Evolutionary conservation across 2,797 vertebrate genomes (phyloP), one percentile per base, ranked within the genome.

Genomic region (Anableps anableps): DNA sequence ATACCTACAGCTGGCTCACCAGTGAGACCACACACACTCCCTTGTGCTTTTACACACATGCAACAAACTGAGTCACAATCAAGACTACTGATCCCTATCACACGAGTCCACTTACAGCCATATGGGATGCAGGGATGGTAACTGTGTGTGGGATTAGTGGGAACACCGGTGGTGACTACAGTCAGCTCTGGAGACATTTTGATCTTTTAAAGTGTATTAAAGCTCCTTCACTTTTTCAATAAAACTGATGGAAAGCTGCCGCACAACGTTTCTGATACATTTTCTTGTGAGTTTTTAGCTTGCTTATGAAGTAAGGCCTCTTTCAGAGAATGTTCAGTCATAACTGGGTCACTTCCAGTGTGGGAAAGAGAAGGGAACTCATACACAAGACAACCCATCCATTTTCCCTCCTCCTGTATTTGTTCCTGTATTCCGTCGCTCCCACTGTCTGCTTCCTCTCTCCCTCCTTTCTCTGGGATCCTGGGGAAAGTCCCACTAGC

Each of bases 361-460:
- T 95, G 94, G 94, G 94, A 95, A 94, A 92, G 75, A 90, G 87
- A 90, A 93, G 85, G 5, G 29, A 86, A 75, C 75, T 83, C 82
- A 75, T 83, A 83, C 83, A 88, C 88, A 90, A 90, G 86, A 86
- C 88, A 94, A 92, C 86, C 87, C 88, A 87, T 94, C 91, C 89
- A 92, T 94, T 92, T 94, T 91, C 89, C 91, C 90, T 92, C 91
- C 92, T 95, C 89, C 90, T 93, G 91, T 92, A 93, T 92, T 93
- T 95, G 93, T 95, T 94, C 92, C 93, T 94, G 91, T 94, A 92
- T 88, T 91, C 87, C 38, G 84, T 91, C 75, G 90, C 93, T 92
- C 92, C 87, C 91, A 90, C 87, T 93, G 93, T 94, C 90, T 93
- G 91, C 91, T 93, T 93, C 89, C 93, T 94, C 82, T 93, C 88